Evolutionary conservation across 2,888 invertebrate species (phyloP).

Genomic region (Leucoptera coffeella): DNA sequence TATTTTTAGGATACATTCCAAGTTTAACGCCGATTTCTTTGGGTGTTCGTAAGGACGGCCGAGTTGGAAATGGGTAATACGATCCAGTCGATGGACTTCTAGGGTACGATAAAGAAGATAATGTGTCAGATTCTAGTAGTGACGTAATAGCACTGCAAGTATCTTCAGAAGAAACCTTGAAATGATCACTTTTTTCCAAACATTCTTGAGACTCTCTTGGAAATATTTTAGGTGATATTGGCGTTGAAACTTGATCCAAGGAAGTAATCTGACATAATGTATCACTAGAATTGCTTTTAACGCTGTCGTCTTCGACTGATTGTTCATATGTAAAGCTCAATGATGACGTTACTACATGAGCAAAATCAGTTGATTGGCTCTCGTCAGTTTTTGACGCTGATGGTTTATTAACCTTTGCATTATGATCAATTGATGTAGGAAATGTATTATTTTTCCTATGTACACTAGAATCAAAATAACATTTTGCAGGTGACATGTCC

Average conservation of each 20-base stretch:
- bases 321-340: slow-evolving; percentile 48
- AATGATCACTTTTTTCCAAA: slow-evolving; percentile 26
- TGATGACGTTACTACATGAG: slow-evolving; percentile 43
- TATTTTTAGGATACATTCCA: slow-evolving; percentile 62
- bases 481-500: background rate
- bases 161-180: slow-evolving; percentile 35
- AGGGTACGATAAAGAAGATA: slow-evolving; percentile 35
- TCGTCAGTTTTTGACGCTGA: slow-evolving; percentile 42
- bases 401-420: slow-evolving; percentile 31
- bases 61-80: slow-evolving; percentile 67
- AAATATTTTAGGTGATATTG: slow-evolving; percentile 50
- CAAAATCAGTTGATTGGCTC: slow-evolving; percentile 46
- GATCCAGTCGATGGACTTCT: slow-evolving; percentile 51
- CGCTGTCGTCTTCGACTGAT: slow-evolving; percentile 39
- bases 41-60: slow-evolving; percentile 60
- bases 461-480: too few species aligned
- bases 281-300: slow-evolving; percentile 47
- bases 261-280: slow-evolving; percentile 49
- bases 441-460: too few species aligned
- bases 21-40: slow-evolving; percentile 67
- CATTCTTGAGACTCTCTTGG: slow-evolving; percentile 33
- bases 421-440: slow-evolving; percentile 36
- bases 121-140: slow-evolving; percentile 36
- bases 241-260: slow-evolving; percentile 45
- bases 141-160: slow-evolving; percentile 46